Evolutionary conservation across 1,140 invertebrate species (phyloP).

Genomic region (Bacillus rossius): DNA sequence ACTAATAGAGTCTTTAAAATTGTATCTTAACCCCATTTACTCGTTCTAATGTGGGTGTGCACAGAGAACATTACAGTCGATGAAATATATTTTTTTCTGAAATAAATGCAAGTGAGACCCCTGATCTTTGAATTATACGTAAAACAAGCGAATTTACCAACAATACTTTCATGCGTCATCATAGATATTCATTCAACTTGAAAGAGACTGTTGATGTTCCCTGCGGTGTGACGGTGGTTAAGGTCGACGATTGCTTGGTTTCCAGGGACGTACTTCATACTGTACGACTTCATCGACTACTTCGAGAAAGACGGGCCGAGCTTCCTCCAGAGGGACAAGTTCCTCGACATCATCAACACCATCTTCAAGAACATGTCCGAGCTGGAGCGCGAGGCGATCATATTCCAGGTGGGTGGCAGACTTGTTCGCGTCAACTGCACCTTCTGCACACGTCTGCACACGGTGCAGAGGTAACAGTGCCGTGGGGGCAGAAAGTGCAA

Average conservation of each 20-base stretch:
- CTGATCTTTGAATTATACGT: no score
- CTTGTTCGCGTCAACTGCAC: neutral
- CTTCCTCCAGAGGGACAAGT: slow-evolving; percentile 73
- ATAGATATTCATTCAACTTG: neutral
- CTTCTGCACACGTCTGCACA: no score
- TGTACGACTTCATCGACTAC: slow-evolving; percentile 87
- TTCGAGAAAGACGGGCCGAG: slow-evolving; percentile 82
- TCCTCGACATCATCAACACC: slow-evolving; percentile 77
- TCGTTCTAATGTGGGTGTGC: no score
- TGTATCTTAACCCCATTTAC: no score
- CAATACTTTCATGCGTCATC: no score
- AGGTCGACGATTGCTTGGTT: slow-evolving; percentile 38
- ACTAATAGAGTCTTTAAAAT: no score
- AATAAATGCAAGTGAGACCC: no score
- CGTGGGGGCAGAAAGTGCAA: neutral
- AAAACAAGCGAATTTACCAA: no score
- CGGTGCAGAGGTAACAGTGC: no score
- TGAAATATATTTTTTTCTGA: no score
- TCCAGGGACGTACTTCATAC: slow-evolving; percentile 83
- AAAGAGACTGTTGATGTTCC: neutral
- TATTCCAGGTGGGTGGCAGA: slow-evolving; percentile 67
- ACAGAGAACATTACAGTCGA: no score
- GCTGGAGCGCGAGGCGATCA: slow-evolving; percentile 81
- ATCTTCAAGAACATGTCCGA: slow-evolving; percentile 82
- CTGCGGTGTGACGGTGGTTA: no score